Evolutionary conservation across 1,140 invertebrate genomes (phyloP), one percentile per base, ranked within the genome.

Genomic region (Magallana ariakensis): DNA sequence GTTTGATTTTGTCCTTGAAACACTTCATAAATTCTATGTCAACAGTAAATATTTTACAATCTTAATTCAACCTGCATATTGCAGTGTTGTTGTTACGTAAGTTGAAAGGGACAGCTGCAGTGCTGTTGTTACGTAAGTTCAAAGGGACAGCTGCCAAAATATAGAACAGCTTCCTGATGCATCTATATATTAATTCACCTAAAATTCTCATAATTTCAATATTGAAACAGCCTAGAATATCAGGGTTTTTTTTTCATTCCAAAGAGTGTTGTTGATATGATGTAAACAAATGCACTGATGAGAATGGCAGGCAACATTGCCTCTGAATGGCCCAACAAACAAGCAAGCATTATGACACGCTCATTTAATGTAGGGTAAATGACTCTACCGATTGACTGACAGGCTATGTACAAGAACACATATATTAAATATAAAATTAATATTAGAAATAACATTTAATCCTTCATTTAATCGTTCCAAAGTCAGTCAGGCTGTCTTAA

Each of bases 361-460:
- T 19, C 66, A 75, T 75, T 75, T 19, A 75, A 26, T 46, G 33
- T 46, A 62, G 19, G 16, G 58, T n/a, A 62, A 62, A 62, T 16
- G 26, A 33, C 66, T 11, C 22, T 13, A 26, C 10, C 26, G 66
- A 75, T 13, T 75, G 66, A 75, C 66, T 26, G 66, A 26, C 66
- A 62, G 58, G 16, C 19, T 75, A 9, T 75, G 66, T 22, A 75
- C 19, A 22, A 75, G 66, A 75, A 19, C 66, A 75, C 0, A 1
- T 66, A 66, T 66, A 75, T 26, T 60, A 75, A 26, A 26, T 75
- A 33, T 75, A 75, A 19, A 75, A 75, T 19, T 33, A 26, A 19
- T 19, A 75, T 75, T 75, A 75, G 66, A 75, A 75, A 75, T 75
- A 19, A 75, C 66, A 75, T 75, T 75, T 75, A 75, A 33, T 75